Percentiles rank a stretch among this genome's conserved stretches.
phyloP scores from a whole-genome alignment of 2,113 vertebrate genomes.

The Cinclus cinclus region DNA sequence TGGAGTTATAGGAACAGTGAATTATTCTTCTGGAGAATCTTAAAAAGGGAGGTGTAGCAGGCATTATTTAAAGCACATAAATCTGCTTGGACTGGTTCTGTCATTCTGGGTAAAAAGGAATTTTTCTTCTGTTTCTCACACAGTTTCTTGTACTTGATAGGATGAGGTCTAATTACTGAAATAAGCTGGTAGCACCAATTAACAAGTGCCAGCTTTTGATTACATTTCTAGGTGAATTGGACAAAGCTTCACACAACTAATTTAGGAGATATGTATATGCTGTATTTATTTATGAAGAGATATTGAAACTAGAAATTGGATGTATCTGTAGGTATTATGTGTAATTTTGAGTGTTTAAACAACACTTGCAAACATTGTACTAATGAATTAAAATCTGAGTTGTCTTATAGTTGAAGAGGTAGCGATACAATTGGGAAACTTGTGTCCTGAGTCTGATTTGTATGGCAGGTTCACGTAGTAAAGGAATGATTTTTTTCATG shows the following conservation, averaged over 20 bases:
- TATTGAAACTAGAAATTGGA: not conserved
- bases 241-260: not conserved
- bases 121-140: not conserved
- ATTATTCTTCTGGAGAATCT: not conserved
- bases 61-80: not conserved
- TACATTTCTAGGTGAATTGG: not conserved
- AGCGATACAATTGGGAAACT: not conserved
- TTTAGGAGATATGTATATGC: not conserved
- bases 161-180: not conserved
- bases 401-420: not conserved
- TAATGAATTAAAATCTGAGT: not conserved
- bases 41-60: not conserved
- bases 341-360: not conserved
- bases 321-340: not conserved
- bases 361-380: not conserved
- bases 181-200: not conserved
- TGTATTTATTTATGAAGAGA: not conserved
- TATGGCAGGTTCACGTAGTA: not conserved
- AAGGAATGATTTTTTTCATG: not conserved
- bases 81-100: not conserved
- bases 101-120: not conserved
- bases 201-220: not conserved
- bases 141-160: not conserved
- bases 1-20: not conserved
- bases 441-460: fast-evolving